Conservation (phyloP, 2,888 invertebrate genomes). For the Rhimphoctona megacephalus region DNA sequence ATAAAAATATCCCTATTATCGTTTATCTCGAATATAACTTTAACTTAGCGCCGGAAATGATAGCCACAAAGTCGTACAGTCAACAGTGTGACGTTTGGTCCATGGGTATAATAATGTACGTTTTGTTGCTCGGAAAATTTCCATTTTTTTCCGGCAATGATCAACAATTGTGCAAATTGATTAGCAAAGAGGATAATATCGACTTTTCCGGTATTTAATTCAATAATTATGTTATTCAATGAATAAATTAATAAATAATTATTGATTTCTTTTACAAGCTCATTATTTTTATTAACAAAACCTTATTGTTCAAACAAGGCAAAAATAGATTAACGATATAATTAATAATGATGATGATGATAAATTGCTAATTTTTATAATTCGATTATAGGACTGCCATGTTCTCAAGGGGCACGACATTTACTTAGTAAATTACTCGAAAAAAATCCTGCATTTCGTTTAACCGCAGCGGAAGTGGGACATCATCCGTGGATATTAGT, state of each 20-base stretch:
- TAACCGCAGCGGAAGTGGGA: slow-evolving; percentile 86
- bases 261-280: slow-evolving; percentile 7
- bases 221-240: neutral
- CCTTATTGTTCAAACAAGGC: too few relatives aligned
- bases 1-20: slow-evolving; percentile 61
- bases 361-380: slow-evolving; percentile 3
- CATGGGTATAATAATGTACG: slow-evolving; percentile 86
- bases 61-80: slow-evolving; percentile 86
- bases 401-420: slow-evolving; percentile 82
- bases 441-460: slow-evolving; percentile 86
- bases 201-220: slow-evolving; percentile 70
- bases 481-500: slow-evolving; percentile 85
- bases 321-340: neutral
- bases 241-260: neutral
- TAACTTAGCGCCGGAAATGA: slow-evolving; percentile 86
- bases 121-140: slow-evolving; percentile 83
- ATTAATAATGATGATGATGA: neutral
- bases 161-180: slow-evolving; percentile 78
- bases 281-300: slow-evolving; percentile 5
- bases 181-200: slow-evolving; percentile 81
- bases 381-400: slow-evolving; percentile 57
- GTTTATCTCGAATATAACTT: slow-evolving; percentile 67
- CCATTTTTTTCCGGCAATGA: slow-evolving; percentile 82
- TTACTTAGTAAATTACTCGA: slow-evolving; percentile 85
- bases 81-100: slow-evolving; percentile 88